These are phyloP conservation scores for Aramus guarauna DNA, from an alignment of 2,113 vertebrate species.

Conservation along the genomic window DNA sequence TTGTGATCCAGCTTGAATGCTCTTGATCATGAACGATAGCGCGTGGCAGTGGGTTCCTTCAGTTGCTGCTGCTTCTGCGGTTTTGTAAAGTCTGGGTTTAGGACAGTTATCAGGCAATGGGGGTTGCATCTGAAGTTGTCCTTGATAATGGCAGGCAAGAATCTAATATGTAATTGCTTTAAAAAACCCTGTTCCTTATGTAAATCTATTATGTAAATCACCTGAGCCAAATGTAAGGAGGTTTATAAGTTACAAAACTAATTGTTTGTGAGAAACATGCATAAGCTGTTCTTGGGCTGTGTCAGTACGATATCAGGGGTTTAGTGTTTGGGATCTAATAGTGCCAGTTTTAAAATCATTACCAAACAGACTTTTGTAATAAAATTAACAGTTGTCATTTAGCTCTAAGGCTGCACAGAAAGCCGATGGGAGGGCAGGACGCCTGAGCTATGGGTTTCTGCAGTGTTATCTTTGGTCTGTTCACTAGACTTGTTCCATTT, in stretches of 20 bases:
- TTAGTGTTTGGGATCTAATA: not conserved
- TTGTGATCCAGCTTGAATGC: not conserved
- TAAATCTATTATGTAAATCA: slow-evolving; percentile 7
- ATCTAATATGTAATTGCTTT: not conserved
- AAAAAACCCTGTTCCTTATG: not conserved
- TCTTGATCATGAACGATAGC: not conserved
- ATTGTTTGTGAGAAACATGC: slow-evolving; percentile 33
- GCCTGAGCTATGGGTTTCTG: not conserved
- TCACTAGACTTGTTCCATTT: accelerated
- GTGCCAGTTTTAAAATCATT: not conserved
- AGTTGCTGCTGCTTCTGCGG: not conserved
- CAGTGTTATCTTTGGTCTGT: too few species aligned
- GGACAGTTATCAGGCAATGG: not conserved
- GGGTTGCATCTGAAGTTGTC: not conserved
- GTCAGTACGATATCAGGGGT: slow-evolving; percentile 5
- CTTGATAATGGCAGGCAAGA: not conserved
- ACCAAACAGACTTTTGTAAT: not conserved
- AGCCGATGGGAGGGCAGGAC: not conserved
- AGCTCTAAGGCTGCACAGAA: not conserved
- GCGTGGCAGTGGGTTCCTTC: not conserved
- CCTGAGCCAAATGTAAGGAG: not conserved
- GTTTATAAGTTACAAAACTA: slow-evolving; percentile 25
- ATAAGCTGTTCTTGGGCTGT: slow-evolving; percentile 1
- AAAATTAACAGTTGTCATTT: not conserved
- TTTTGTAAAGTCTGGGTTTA: not conserved